A percentile compares a stretch with the other conserved stretches of the same genome.
Conservation (phyloP, 2,797 vertebrate species). For the Epinephelus malabaricus region DNA sequence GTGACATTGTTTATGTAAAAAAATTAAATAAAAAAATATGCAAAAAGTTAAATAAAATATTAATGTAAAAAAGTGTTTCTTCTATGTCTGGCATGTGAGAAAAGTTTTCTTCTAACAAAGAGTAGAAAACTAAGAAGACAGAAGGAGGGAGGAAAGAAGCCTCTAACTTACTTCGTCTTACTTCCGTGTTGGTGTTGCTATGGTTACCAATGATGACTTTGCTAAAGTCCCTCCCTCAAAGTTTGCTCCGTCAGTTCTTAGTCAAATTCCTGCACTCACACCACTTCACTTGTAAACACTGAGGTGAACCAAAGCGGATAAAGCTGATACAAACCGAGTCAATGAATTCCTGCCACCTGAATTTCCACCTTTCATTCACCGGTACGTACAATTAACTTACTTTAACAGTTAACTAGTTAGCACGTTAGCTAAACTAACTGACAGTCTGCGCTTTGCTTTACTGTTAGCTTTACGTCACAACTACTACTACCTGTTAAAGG, state of each 20-base stretch:
- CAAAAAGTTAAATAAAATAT: no score
- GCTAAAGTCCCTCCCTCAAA: slow-evolving; percentile 55
- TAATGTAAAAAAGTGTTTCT: no score
- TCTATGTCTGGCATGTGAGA: neutral
- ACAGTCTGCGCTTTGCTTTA: neutral
- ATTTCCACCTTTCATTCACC: neutral
- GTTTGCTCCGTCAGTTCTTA: slow-evolving; percentile 32
- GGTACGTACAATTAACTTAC: slow-evolving; percentile 46
- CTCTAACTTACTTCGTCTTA: neutral
- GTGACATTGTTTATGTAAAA: no score
- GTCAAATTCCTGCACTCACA: slow-evolving; percentile 56
- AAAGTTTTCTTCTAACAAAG: neutral
- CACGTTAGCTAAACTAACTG: neutral
- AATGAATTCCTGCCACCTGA: neutral
- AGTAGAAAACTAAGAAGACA: neutral
- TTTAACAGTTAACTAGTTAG: neutral
- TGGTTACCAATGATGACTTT: slow-evolving; percentile 47
- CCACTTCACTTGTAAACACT: slow-evolving; percentile 19
- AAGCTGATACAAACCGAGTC: rapidly evolving
- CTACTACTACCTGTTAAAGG: neutral
- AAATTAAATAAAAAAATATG: no score
- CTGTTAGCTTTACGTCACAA: neutral
- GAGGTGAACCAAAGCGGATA: neutral
- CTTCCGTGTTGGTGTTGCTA: slow-evolving; percentile 66
- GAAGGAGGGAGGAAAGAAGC: no score